phyloP scores from a whole-genome alignment of 1,140 invertebrate species.

The Aphelinus certus region DNA sequence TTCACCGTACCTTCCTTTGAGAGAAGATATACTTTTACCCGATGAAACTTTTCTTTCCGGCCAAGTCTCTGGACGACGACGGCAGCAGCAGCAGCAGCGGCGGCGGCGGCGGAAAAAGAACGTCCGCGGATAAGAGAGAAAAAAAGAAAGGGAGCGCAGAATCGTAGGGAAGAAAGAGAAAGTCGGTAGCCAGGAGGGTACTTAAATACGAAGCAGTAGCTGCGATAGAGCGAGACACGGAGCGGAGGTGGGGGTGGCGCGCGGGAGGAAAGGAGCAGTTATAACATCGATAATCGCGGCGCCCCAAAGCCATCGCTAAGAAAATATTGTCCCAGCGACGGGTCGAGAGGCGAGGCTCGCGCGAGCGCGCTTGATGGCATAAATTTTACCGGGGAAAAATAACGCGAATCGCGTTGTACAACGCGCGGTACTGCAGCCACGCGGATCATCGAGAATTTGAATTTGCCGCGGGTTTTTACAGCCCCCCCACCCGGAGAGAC shows the following conservation, averaged over 20 bases:
- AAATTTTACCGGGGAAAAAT: conserved; percentile 52
- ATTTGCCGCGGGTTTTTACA: neutral
- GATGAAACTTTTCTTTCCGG: conserved; percentile 37
- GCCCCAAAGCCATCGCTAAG: conserved; percentile 24
- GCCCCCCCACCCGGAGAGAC: no score
- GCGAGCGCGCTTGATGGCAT: conserved; percentile 47
- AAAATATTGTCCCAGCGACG: conserved; percentile 51
- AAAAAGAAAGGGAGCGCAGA: neutral
- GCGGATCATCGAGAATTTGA: conserved; percentile 29
- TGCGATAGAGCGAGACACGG: neutral
- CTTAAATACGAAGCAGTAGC: conserved; percentile 11
- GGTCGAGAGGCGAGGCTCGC: no score
- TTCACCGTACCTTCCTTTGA: conserved; percentile 22
- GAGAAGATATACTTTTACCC: conserved; percentile 28
- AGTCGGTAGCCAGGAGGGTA: conserved; percentile 6
- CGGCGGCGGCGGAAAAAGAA: neutral
- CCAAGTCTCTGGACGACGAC: conserved; percentile 9
- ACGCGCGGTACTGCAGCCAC: neutral
- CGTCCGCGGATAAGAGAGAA: neutral
- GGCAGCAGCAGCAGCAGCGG: neutral
- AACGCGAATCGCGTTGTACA: conserved; percentile 39
- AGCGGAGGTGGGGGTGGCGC: neutral
- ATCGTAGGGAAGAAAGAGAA: conserved; percentile 29
- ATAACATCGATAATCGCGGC: conserved; percentile 21
- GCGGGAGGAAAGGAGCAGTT: neutral